Evolutionary conservation across 92 coral and sea anemone species (phyloP).

Genomic region (Epizoanthus rinbou): DNA sequence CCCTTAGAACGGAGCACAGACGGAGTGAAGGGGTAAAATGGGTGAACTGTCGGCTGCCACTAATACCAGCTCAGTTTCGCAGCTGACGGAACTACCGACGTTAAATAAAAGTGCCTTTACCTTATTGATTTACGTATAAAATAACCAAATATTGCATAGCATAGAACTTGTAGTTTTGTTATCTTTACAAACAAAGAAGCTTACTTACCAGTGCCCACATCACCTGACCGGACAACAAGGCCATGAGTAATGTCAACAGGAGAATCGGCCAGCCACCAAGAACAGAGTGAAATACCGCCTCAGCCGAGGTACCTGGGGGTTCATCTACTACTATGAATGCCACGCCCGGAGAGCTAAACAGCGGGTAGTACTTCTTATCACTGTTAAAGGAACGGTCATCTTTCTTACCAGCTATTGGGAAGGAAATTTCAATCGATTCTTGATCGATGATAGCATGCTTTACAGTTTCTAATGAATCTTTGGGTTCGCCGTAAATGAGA

Average conservation of each 20-base stretch:
- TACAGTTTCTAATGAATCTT: conserved; percentile 55
- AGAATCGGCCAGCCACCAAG: conserved; percentile 93
- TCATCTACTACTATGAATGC: conserved; percentile 91
- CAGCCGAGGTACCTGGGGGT: conserved; percentile 83
- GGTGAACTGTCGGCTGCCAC: too few relatives aligned
- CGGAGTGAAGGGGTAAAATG: too few relatives aligned
- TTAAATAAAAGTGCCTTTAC: too few relatives aligned
- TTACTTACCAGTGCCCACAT: conserved; percentile 96
- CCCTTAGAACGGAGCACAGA: too few relatives aligned
- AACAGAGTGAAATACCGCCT: conserved; percentile 85
- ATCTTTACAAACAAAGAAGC: too few relatives aligned
- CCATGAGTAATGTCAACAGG: conserved; percentile 86
- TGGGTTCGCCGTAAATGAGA: conserved; percentile 47
- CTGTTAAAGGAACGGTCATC: conserved; percentile 77
- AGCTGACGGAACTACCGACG: too few relatives aligned
- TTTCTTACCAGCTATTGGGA: conserved; percentile 90
- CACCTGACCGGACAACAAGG: conserved; percentile 87
- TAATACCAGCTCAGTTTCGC: too few relatives aligned
- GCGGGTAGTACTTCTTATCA: conserved; percentile 70
- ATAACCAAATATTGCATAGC: too few relatives aligned
- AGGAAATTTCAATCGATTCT: conserved; percentile 67
- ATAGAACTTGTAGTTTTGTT: too few relatives aligned
- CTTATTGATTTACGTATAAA: too few relatives aligned
- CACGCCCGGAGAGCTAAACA: conserved; percentile 90
- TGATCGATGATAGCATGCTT: conserved; percentile 46